Conservation (phyloP, 2,888 invertebrate genomes). For the Oasisia sp. region DNA sequence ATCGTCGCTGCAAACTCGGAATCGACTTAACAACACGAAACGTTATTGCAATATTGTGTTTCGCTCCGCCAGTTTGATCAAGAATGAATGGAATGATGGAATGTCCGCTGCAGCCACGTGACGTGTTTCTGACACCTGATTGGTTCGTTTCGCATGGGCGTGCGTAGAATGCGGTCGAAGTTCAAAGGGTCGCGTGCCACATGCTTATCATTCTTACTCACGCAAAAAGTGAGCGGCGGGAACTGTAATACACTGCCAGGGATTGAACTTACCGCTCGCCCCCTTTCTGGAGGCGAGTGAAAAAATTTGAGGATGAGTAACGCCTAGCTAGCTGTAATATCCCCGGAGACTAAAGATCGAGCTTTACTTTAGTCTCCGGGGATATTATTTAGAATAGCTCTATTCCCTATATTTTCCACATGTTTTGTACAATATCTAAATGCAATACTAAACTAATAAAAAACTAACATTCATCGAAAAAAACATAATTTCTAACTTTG, state of each 20-base stretch:
- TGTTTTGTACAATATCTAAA: no score
- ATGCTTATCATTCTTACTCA: slow-evolving; percentile 13
- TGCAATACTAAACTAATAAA: no score
- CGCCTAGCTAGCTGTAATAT: no score
- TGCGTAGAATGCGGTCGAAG: slow-evolving; percentile 9
- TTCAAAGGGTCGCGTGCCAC: slow-evolving; percentile 17
- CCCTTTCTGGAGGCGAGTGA: no score
- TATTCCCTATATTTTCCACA: no score
- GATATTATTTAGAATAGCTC: no score
- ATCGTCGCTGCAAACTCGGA: not conserved
- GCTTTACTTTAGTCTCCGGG: no score
- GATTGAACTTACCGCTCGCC: no score
- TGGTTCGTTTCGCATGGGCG: not conserved
- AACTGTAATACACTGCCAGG: not conserved
- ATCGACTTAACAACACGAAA: not conserved
- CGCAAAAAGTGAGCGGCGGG: not conserved
- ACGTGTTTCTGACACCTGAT: not conserved
- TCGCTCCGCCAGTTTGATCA: slow-evolving; percentile 10
- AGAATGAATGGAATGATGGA: slow-evolving; percentile 17
- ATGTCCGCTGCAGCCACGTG: slow-evolving; percentile 6
- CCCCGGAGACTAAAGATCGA: no score
- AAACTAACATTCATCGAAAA: no score
- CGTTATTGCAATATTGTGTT: slow-evolving; percentile 17
- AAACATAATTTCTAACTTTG: no score
- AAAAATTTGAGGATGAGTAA: no score